Conservation (phyloP, 2,888 invertebrate species). For the Seira sanloemensis region DNA sequence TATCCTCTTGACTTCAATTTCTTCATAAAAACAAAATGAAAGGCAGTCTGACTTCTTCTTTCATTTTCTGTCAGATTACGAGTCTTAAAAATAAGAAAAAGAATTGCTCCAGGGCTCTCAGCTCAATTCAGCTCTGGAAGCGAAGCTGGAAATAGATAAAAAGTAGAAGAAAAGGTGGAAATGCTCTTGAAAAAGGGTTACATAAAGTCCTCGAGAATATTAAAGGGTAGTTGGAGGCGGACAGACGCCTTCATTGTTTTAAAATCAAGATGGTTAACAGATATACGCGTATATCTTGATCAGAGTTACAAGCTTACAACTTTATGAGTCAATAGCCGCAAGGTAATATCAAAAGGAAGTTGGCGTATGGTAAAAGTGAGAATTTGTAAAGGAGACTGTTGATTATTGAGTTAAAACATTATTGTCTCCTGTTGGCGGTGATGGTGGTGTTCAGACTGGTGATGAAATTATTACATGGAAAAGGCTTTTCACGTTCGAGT, state of each 20-base stretch:
- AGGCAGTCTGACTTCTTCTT: conserved; percentile 17
- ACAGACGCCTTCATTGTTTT: conserved; percentile 56
- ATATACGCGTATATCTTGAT: conserved; percentile 48
- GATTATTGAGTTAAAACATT: conserved; percentile 65
- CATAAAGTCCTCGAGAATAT: conserved; percentile 23
- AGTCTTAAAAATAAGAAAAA: conserved; percentile 37
- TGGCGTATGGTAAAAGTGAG: conserved; percentile 43
- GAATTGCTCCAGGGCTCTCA: conserved; percentile 38
- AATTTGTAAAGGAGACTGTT: conserved; percentile 63
- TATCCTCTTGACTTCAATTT: not conserved
- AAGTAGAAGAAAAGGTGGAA: conserved; percentile 1
- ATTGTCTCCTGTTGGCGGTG: conserved; percentile 31
- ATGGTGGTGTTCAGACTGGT: not conserved
- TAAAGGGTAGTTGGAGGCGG: conserved; percentile 58
- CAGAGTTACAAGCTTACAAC: conserved; percentile 5
- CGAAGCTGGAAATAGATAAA: not conserved
- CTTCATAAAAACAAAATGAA: not conserved
- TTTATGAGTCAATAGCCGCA: conserved; percentile 20
- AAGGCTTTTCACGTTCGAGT: conserved; percentile 32
- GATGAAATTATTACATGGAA: conserved; percentile 56
- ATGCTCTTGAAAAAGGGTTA: not conserved
- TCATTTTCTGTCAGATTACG: conserved; percentile 46
- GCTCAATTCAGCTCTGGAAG: not conserved
- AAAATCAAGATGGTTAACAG: conserved; percentile 59
- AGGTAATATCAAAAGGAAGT: conserved; percentile 14